Base-by-base conservation (phyloP, 2,797 vertebrate species). In the Hydrocynus forskahlii region DNA sequence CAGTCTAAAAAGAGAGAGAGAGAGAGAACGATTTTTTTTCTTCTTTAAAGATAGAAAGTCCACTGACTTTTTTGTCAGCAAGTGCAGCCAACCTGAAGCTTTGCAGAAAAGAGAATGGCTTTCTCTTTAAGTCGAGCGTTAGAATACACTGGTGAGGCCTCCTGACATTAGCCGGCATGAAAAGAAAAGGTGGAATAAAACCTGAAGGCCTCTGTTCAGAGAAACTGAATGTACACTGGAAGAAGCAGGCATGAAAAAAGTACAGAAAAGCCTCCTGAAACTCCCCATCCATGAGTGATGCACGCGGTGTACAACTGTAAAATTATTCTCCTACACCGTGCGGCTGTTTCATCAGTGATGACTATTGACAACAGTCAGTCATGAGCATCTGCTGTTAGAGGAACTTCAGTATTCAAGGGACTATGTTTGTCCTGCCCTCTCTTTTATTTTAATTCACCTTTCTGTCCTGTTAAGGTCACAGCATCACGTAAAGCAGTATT, bases 61-160 rank as follows among this genome's bases (percentile, higher is more conserved):
- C 76, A 86, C 88, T 89, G 90, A 92, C 88, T 92, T 93, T 92
- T 90, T 91, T 93, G 88, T 91, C 80, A 77, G 84, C 78, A 81
- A 89, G 87, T 85, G 57, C 88, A 85, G 88, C 85, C 86, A 86
- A 90, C 86, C 89, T 87, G 83, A 87, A 70, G 73, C 79, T 80
- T 85, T 74, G 74, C 74, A 83, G 83, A 81, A 75, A 80, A 72
- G 40, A 70, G 75, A 85, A 68, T 23, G 68, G 59, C 79, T 84
- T 80, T 76, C 48, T 23, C 17, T 67, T 55, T 55, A 38, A 45
- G 48, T 79, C 74, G 29, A 71, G 75, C 67, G 21, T 88, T 88
- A 60, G 69, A 79, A 82, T 81, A 75, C 59, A 52, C 40, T 82
- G 59, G 59, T 85, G 82, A 70, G 81, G 35, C 0, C 77, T 57